Conservation (phyloP, 2,888 invertebrate genomes). For the Leptinotarsa rubiginosa region DNA sequence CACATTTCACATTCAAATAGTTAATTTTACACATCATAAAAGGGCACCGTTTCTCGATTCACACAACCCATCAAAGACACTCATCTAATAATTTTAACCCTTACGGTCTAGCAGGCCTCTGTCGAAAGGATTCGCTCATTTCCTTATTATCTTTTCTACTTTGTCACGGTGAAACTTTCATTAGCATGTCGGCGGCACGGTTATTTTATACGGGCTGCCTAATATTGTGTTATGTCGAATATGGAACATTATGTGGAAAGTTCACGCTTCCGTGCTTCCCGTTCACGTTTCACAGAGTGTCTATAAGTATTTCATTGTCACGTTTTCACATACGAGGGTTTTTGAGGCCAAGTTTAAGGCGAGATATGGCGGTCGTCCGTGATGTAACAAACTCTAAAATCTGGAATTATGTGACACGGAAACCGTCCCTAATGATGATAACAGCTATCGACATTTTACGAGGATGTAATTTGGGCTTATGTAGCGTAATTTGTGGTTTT, state of each 20-base stretch:
- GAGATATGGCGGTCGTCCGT: not conserved
- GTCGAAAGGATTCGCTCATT: not conserved
- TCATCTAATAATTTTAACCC: not conserved
- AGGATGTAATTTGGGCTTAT: no score
- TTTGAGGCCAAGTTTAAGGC: not conserved
- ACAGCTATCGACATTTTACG: no score
- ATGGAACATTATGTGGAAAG: not conserved
- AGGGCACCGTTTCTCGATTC: not conserved
- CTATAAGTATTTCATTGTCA: not conserved
- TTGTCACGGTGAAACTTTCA: constrained; percentile 4
- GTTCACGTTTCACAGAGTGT: not conserved
- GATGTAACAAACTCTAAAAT: not conserved
- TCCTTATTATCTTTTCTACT: not conserved
- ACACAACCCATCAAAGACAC: not conserved
- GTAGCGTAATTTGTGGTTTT: no score
- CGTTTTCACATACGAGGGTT: not conserved
- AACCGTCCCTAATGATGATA: no score
- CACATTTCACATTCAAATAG: not conserved
- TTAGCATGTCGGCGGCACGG: not conserved
- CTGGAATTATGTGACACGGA: not conserved
- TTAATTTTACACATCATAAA: not conserved
- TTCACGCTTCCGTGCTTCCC: not conserved
- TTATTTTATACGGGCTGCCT: not conserved
- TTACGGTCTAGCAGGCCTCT: not conserved
- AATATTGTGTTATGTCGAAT: not conserved